Base-by-base conservation (phyloP, 2,113 vertebrate species). In the Paramormyrops kingsleyae region DNA sequence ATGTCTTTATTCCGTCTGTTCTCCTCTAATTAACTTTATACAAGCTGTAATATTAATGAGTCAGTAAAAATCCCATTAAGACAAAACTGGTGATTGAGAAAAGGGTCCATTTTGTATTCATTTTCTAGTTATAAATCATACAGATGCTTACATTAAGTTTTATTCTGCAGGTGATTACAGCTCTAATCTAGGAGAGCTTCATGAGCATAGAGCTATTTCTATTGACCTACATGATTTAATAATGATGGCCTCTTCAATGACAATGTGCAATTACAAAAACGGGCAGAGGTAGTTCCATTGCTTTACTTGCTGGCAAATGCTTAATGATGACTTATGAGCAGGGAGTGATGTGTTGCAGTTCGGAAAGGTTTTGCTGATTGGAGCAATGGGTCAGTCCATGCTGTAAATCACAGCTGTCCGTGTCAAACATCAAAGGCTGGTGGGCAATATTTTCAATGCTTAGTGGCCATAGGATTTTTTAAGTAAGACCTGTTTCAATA, bases 201-300 rank as follows among this genome's bases (percentile, higher is more conserved):
- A 89, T 89, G 88, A 47, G 90, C 44, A 66, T 12, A 21, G 77
- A 88, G 46, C 87, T 70, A 83, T 90, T 90, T 90, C 47, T 89
- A 42, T 88, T 90, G 80, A 88, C 77, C 90, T 88, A 66, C 88
- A 90, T 90, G 90, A 89, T 89, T 90, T 89, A 89, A 90, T 90
- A 86, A 89, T 89, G 90, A 89, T 56, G 59, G 83, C 52, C 53
- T 87, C 49, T 77, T 89, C 83, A 70, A 89, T 90, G 90, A 89
- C 88, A 89, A 39, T 50, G 46, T 53, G 49, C 85, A 90, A 87
- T 87, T 87, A 87, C 85, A 77, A 84, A 90, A 46, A 90, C 27
- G 35, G 59, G 56, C 89, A 31, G 44, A 49, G 83, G 53, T 17
- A 87, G 70, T 86, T 66, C 50, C 44, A 59, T 50, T 53, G 84